Evolutionary conservation across 2,888 invertebrate species (phyloP), one percentile per base, ranked within the genome.

Genomic region (Sialis fuliginosa): DNA sequence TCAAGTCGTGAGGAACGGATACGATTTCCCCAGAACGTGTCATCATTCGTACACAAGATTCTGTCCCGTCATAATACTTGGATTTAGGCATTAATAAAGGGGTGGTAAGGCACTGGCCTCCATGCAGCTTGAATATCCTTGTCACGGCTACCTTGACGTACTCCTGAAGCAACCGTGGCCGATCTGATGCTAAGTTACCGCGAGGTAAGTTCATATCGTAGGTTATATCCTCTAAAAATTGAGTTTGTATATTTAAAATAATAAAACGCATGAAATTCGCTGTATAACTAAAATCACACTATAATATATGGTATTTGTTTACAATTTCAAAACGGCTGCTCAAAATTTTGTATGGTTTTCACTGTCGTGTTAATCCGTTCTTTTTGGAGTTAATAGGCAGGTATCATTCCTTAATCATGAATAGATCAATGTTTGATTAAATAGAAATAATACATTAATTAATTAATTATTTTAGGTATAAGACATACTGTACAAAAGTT

Each of bases 1-100:
- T 74, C 53, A 93, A 70, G 66, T 96, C 91, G 58, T 83, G 80
- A 0, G 95, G 92, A 47, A 93, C 64, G 44, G 81, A 77, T 6
- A 92, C 86, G 1, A 95, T 76, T 48, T 78, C 78, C 0, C 95
- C 95, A 31, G 81, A 81, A 49, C 82, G 77, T 1, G 91, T 89
- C 88, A 96, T 91, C 8, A 92, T 67, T 54, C 77, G 77, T 0
- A 89, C 88, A 41, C 71, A 70, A 22, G 76, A 73, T 47, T 80
- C 75, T 39, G 69, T 64, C 42, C 70, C 66, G 54, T 73, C 74
- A 64, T 71, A 77, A 49, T 68, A 70, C 46, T 68, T 66, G 1
- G 77, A 76, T 22, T 79, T 75, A 0, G 93, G 93, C 60, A 85
- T 80, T 32, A 95, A 65, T 0, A 90, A 62, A 0, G 92, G 89